Percentiles rank a stretch among this genome's conserved stretches.
Evolutionary conservation across 1,140 invertebrate species (phyloP).

Genomic region (Lethrus apterus): DNA sequence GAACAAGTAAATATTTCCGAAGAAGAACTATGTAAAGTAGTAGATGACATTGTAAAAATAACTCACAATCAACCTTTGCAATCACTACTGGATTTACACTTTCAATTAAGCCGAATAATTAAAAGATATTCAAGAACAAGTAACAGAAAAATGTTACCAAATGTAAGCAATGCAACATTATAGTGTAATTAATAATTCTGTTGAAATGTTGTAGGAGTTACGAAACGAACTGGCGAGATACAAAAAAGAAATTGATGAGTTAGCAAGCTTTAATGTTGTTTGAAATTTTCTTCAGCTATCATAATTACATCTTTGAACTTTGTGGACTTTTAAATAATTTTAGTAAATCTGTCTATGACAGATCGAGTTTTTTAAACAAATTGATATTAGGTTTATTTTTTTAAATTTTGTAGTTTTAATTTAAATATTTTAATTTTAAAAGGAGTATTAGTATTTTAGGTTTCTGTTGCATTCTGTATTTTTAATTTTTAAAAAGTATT

Average conservation of each 20-base stretch:
- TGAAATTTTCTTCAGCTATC: too few relatives aligned
- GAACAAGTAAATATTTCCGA: slow-evolving; percentile 50
- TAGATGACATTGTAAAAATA: slow-evolving; percentile 48
- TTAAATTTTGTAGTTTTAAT: background rate
- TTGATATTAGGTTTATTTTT: background rate
- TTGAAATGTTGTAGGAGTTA: slow-evolving; percentile 37
- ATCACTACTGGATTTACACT: slow-evolving; percentile 54
- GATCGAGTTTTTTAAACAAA: background rate
- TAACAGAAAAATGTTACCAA: slow-evolving; percentile 53
- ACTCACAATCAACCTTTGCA: slow-evolving; percentile 50
- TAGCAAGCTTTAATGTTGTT: too few relatives aligned
- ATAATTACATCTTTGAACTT: slow-evolving; percentile 16
- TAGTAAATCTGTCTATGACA: background rate
- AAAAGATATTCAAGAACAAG: slow-evolving; percentile 44
- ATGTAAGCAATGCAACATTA: slow-evolving; percentile 41
- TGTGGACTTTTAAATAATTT: background rate
- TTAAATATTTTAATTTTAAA: slow-evolving; percentile 1
- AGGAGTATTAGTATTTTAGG: background rate
- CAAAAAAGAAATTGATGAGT: slow-evolving; percentile 6
- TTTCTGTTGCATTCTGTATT: background rate
- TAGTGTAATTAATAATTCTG: slow-evolving; percentile 12
- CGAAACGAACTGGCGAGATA: slow-evolving; percentile 40
- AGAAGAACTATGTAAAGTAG: slow-evolving; percentile 51
- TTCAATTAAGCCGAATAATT: slow-evolving; percentile 51
- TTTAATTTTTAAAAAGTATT: background rate